Evolutionary conservation across 2,797 vertebrate species (phyloP).

Genomic region (Esox masquinongy): DNA sequence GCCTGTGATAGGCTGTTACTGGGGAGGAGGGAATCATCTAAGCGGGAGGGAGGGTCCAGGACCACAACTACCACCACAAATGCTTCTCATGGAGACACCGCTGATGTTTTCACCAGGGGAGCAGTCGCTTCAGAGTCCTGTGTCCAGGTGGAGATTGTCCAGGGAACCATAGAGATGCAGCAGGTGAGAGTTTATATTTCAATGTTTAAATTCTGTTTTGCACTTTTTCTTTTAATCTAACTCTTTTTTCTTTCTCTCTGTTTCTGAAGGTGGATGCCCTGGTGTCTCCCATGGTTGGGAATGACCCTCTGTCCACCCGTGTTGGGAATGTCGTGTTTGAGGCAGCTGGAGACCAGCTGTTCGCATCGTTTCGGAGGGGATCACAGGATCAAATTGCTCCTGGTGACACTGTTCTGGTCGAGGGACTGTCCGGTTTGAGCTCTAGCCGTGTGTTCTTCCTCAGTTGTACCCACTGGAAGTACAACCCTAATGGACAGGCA

Average conservation of each 20-base stretch:
- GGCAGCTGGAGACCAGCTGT: constrained; percentile 36
- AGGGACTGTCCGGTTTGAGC: constrained; percentile 21
- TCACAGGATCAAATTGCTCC: constrained; percentile 29
- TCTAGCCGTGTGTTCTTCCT: constrained; percentile 53
- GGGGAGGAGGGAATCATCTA: background rate
- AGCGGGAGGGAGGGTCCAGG: background rate
- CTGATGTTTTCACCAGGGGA: constrained; percentile 4
- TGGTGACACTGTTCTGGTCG: constrained; percentile 44
- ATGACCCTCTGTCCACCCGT: constrained; percentile 47
- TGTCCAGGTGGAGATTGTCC: constrained; percentile 50
- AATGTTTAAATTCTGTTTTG: background rate
- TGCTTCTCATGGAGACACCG: background rate
- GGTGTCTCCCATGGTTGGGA: constrained; percentile 58
- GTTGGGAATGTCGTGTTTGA: constrained; percentile 36
- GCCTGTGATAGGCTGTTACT: constrained; percentile 47
- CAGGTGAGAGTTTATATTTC: constrained; percentile 45
- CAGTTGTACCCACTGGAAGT: constrained; percentile 51
- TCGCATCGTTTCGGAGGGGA: constrained; percentile 29
- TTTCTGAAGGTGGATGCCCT: constrained; percentile 54
- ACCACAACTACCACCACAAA: background rate
- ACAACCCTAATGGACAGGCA: constrained; percentile 36
- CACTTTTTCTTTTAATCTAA: background rate
- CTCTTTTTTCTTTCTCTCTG: background rate
- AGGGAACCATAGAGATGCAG: constrained; percentile 58
- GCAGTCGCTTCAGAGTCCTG: background rate